phyloP scores from a whole-genome alignment of 2,113 vertebrate species.

The Halichoerus grypus region DNA sequence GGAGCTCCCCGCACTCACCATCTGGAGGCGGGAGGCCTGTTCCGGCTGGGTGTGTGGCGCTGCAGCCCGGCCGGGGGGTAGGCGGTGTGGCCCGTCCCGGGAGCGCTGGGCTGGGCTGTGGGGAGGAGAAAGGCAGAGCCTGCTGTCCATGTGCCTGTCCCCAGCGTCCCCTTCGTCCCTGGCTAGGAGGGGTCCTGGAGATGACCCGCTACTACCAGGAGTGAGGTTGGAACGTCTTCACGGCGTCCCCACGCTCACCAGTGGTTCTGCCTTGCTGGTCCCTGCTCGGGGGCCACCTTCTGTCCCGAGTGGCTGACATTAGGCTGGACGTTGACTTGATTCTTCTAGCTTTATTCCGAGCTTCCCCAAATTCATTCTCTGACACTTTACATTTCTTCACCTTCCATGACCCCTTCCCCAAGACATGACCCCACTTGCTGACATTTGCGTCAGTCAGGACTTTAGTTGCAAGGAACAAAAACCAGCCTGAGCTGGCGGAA shows the following conservation, averaged over 20 bases:
- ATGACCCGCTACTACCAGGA: fast-evolving
- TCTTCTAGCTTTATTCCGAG: not conserved
- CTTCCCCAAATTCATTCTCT: not conserved
- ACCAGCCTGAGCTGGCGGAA: not conserved
- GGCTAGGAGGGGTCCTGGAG: not conserved
- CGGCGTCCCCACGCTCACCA: fast-evolving
- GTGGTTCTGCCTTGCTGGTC: not conserved
- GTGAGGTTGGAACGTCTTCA: not conserved
- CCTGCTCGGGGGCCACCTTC: not conserved
- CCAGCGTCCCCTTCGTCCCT: not conserved
- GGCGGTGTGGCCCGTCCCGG: not conserved
- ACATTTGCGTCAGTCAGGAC: not conserved
- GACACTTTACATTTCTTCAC: not conserved
- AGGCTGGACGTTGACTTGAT: not conserved
- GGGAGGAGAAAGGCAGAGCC: not conserved
- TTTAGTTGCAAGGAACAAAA: not conserved
- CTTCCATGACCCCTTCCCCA: not conserved
- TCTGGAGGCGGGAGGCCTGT: not conserved
- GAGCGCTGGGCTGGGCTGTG: not conserved
- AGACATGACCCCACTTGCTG: not conserved
- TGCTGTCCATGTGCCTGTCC: no score
- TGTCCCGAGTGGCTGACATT: no score
- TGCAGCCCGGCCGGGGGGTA: no score
- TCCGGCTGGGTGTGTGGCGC: fast-evolving
- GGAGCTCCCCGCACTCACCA: no score